A percentile compares a stretch with the other conserved stretches of the same genome.
Evolutionary conservation across 2,113 vertebrate species (phyloP).

Genomic region (Azemiops feae): DNA sequence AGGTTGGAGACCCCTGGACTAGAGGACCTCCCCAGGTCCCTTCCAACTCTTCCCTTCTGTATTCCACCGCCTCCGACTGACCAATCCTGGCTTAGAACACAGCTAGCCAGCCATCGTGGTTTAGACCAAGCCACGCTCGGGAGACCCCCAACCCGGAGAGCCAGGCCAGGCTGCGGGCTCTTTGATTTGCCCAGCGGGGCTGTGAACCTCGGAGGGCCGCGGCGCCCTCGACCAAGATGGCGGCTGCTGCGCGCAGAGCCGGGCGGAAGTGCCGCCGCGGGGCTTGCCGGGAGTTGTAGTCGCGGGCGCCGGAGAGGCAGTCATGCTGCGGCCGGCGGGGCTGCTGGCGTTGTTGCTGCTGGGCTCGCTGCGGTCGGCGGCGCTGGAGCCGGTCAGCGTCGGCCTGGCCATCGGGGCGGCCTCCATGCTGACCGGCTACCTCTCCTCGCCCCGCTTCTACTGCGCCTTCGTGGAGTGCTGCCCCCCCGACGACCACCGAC

Average conservation of each 20-base stretch:
- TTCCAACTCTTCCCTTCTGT: no score
- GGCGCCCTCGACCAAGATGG: not conserved
- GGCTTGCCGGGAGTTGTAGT: not conserved
- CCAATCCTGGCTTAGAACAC: no score
- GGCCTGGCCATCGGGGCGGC: slow-evolving; percentile 64
- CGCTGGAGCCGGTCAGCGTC: slow-evolving; percentile 69
- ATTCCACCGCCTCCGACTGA: no score
- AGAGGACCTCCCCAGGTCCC: no score
- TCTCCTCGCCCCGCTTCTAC: slow-evolving; percentile 60
- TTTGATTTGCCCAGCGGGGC: no score
- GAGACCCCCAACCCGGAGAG: no score
- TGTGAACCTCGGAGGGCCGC: not conserved
- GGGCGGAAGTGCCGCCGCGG: not conserved
- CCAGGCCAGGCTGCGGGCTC: no score
- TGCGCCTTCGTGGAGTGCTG: slow-evolving; percentile 72
- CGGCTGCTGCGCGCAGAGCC: not conserved
- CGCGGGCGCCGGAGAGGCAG: not conserved
- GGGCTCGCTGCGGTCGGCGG: slow-evolving; percentile 20
- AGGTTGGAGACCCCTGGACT: no score
- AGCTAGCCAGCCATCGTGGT: no score
- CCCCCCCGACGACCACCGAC: slow-evolving; percentile 28
- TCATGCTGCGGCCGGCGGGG: not conserved
- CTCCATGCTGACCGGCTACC: slow-evolving; percentile 61
- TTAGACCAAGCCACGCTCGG: no score
- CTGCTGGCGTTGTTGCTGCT: not conserved